A percentile compares a stretch with the other conserved stretches of the same genome.
Evolutionary conservation across 2,888 invertebrate genomes (phyloP).

Genomic region (Brachyptera risi): DNA sequence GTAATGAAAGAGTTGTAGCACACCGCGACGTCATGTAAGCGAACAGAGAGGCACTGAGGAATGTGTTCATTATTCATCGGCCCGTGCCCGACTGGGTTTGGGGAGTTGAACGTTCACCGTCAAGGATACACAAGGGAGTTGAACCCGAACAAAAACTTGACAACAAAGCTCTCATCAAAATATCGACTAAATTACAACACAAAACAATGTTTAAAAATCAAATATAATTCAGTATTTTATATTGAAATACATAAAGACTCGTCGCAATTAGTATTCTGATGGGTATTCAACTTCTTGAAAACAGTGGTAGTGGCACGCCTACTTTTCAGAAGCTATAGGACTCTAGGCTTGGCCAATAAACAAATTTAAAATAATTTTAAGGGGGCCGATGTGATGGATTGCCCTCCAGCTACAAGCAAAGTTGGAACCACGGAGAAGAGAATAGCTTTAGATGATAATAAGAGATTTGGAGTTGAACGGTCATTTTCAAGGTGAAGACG

Average conservation of each 20-base stretch:
- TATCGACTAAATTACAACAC: too few relatives aligned
- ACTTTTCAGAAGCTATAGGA: background rate
- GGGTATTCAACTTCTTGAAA: too few relatives aligned
- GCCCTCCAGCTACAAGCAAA: background rate
- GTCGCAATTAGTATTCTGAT: too few relatives aligned
- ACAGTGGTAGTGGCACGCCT: too few relatives aligned
- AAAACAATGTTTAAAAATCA: too few relatives aligned
- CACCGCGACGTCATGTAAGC: too few relatives aligned
- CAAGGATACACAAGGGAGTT: background rate
- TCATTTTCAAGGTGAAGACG: slow-evolving; percentile 24
- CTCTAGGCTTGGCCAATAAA: background rate
- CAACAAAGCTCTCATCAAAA: too few relatives aligned
- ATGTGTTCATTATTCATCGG: background rate
- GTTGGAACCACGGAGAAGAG: background rate
- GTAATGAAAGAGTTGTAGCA: too few relatives aligned
- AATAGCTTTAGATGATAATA: background rate
- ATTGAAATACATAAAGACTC: too few relatives aligned
- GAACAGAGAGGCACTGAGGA: background rate
- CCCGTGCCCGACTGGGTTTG: background rate
- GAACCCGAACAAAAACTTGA: too few relatives aligned
- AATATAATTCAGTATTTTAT: too few relatives aligned
- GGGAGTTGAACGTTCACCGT: background rate
- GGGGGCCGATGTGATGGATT: background rate
- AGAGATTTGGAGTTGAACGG: slow-evolving; percentile 21
- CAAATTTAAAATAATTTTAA: background rate